These are phyloP conservation scores for Drosophila sucinea DNA, from an alignment of 1,140 invertebrate species.

Conservation along the genomic window DNA sequence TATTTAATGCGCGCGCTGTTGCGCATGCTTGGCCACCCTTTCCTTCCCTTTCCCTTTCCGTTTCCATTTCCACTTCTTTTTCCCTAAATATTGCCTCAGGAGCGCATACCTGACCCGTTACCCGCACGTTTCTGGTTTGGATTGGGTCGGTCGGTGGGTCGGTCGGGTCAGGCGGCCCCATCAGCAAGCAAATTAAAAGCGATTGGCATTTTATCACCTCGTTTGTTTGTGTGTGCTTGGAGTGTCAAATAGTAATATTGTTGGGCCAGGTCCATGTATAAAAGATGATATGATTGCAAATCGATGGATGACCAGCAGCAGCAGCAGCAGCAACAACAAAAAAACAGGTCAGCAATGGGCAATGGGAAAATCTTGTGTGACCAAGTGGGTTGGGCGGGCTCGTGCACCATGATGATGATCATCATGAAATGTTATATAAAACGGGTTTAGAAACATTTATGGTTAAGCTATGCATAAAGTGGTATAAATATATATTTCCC, in stretches of 20 bases:
- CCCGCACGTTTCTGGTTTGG: constrained; percentile 45
- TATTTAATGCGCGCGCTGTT: constrained; percentile 74
- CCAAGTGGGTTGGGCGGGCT: constrained; percentile 9
- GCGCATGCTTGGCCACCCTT: constrained; percentile 53
- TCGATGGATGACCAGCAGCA: not conserved
- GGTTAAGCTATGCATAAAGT: constrained; percentile 7
- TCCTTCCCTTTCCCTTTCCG: not conserved
- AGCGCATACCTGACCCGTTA: constrained; percentile 24
- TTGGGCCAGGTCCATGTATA: not conserved
- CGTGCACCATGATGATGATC: not conserved
- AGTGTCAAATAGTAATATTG: constrained; percentile 25
- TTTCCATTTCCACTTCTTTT: not conserved
- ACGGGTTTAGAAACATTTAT: constrained; percentile 7
- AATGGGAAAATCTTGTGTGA: constrained; percentile 10
- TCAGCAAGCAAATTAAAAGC: constrained; percentile 33
- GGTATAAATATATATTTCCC: constrained; percentile 2
- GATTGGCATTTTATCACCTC: constrained; percentile 68
- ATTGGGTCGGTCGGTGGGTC: constrained; percentile 2
- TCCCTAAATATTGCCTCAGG: not conserved
- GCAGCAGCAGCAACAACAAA: not conserved
- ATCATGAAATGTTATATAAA: constrained; percentile 14
- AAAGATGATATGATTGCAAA: constrained; percentile 7
- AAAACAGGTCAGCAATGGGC: constrained; percentile 5
- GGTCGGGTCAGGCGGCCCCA: not conserved
- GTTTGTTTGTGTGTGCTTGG: constrained; percentile 28